Conservation (phyloP, 2,797 vertebrate genomes). For the Mormyrops attenuatus region DNA sequence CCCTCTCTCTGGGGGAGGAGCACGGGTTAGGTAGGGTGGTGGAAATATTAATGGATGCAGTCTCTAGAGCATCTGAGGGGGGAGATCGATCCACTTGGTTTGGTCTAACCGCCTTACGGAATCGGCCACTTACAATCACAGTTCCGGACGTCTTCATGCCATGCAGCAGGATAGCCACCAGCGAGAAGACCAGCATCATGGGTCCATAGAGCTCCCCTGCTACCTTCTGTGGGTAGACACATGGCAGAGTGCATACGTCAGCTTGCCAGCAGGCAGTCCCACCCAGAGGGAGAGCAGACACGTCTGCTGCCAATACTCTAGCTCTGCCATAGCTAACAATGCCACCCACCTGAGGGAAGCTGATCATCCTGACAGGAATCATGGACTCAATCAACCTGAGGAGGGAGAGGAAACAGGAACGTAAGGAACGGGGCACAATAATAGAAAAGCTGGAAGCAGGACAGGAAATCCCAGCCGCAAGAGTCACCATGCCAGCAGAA, state of each 20-base stretch:
- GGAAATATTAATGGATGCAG: neutral
- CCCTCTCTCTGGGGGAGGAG: slow-evolving; percentile 76
- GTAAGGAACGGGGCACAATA: neutral
- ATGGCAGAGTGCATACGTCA: neutral
- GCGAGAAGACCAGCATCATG: slow-evolving; percentile 92
- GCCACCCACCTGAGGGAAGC: slow-evolving; percentile 82
- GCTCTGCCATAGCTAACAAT: neutral
- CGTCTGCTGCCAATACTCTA: neutral
- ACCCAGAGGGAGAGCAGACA: neutral
- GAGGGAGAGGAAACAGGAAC: slow-evolving; percentile 7
- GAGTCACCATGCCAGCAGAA: neutral
- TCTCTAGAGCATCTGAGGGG: neutral
- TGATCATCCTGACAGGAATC: slow-evolving; percentile 89
- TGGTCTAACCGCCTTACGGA: neutral
- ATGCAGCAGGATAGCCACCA: slow-evolving; percentile 92
- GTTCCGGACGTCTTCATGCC: slow-evolving; percentile 98
- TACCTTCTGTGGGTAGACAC: slow-evolving; percentile 69
- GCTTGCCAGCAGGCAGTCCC: neutral
- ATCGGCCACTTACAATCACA: slow-evolving; percentile 74
- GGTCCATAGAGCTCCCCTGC: slow-evolving; percentile 93
- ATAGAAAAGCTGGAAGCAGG: neutral
- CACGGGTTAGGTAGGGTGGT: neutral
- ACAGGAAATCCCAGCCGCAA: neutral
- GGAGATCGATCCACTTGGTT: neutral
- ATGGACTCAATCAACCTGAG: slow-evolving; percentile 85